A percentile compares a stretch with the other conserved stretches of the same genome.
These are phyloP conservation scores for Plutomurus gul DNA, from an alignment of 1,140 invertebrate genomes.

Conservation along the genomic window DNA sequence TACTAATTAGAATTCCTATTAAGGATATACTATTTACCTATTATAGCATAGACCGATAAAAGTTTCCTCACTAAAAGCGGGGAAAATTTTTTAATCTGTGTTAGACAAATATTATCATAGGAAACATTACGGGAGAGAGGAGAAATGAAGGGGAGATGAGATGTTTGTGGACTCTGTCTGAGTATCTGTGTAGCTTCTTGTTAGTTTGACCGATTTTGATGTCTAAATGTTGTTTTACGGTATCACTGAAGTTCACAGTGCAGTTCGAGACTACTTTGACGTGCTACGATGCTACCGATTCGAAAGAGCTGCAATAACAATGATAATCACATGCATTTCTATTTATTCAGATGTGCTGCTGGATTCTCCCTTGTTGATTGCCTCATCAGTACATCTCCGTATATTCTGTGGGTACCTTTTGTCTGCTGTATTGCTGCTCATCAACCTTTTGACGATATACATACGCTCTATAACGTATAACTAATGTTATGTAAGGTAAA, in stretches of 20 bases:
- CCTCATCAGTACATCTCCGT: background rate
- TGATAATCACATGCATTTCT: conserved; percentile 31
- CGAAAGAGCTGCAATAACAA: conserved; percentile 29
- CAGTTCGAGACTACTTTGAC: background rate
- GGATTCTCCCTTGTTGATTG: background rate
- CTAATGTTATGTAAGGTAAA: no score
- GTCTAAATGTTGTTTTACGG: background rate
- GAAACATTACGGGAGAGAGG: background rate
- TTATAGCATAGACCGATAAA: background rate
- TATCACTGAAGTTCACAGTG: background rate
- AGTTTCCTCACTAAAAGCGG: conserved; percentile 3
- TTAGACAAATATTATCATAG: conserved; percentile 30
- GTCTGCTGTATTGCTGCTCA: background rate
- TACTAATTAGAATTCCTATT: background rate
- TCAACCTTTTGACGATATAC: background rate
- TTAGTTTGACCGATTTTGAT: background rate
- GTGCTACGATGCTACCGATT: background rate
- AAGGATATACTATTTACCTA: background rate
- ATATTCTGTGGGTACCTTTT: background rate
- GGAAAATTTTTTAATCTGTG: conserved; percentile 43
- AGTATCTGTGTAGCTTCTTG: background rate
- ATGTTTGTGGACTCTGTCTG: background rate
- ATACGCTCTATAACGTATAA: no score
- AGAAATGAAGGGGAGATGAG: background rate
- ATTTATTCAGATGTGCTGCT: conserved; percentile 25